phyloP scores from a whole-genome alignment of 2,113 vertebrate genomes.

The Sisor rabdophorus region DNA sequence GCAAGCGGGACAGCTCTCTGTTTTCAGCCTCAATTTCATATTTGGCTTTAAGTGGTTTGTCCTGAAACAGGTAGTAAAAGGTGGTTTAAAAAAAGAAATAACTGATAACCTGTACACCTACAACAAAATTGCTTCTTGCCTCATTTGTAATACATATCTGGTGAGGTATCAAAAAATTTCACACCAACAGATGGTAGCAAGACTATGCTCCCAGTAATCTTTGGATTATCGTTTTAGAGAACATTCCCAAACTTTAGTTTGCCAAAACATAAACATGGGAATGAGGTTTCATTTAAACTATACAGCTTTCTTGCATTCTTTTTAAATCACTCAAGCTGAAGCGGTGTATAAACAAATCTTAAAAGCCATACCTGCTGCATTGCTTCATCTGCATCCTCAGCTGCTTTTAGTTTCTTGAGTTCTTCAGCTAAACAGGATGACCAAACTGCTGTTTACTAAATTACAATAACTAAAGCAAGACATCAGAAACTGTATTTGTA shows the following conservation, averaged over 20 bases:
- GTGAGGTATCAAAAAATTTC: too few relatives aligned
- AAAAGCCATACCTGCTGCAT: slow-evolving; percentile 73
- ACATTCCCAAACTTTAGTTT: neutral
- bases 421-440: slow-evolving; percentile 72
- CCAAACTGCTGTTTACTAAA: neutral
- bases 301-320: too few relatives aligned
- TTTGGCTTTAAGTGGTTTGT: slow-evolving; percentile 76
- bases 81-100: neutral
- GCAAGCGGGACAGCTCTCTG: slow-evolving; percentile 82
- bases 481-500: neutral
- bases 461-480: neutral
- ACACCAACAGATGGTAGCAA: too few relatives aligned
- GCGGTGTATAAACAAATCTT: neutral
- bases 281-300: neutral
- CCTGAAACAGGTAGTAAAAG: slow-evolving; percentile 58
- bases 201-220: too few relatives aligned
- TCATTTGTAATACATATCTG: too few relatives aligned
- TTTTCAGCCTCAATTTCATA: slow-evolving; percentile 94
- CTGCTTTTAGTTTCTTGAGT: slow-evolving; percentile 76
- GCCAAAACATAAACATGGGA: neutral
- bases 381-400: slow-evolving; percentile 78
- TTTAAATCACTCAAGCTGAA: neutral
- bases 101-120: neutral
- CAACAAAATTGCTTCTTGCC: neutral
- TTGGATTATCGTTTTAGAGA: too few relatives aligned